phyloP scores from a whole-genome alignment of 1,140 invertebrate genomes.

The Drosophila setifemur region DNA sequence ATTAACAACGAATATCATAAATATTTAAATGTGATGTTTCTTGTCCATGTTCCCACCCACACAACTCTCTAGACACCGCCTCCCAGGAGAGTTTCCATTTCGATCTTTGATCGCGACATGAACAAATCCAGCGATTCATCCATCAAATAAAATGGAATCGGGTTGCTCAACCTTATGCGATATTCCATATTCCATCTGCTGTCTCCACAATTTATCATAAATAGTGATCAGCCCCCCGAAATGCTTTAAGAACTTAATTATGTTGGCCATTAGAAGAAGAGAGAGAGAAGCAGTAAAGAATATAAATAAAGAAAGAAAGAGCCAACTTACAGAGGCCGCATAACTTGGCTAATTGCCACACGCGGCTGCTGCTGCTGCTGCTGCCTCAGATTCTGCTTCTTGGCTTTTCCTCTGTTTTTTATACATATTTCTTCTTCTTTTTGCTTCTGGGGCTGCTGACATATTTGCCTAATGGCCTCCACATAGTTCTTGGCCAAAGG shows the following conservation, averaged over 20 bases:
- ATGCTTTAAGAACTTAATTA: constrained; percentile 50
- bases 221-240: constrained; percentile 13
- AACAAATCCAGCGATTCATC: constrained; percentile 20
- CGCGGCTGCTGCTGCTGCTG: constrained; percentile 36
- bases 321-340: constrained; percentile 45
- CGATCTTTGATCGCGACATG: constrained; percentile 27
- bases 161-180: background rate
- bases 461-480: constrained; percentile 77
- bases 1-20: constrained; percentile 6
- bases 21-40: constrained; percentile 33
- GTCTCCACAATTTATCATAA: constrained; percentile 17
- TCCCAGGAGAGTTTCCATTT: constrained; percentile 8
- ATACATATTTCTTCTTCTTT: background rate
- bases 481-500: constrained; percentile 55
- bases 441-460: constrained; percentile 49
- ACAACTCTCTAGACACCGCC: background rate
- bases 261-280: constrained; percentile 33
- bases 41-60: constrained; percentile 12
- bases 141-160: constrained; percentile 1
- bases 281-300: constrained; percentile 15
- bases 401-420: constrained; percentile 6
- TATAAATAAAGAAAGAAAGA: constrained; percentile 26
- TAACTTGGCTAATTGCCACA: constrained; percentile 79
- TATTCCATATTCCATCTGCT: constrained; percentile 10
- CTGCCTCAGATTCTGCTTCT: constrained; percentile 20